Conservation (phyloP, 2,113 vertebrate genomes). For the Salminus brasiliensis region DNA sequence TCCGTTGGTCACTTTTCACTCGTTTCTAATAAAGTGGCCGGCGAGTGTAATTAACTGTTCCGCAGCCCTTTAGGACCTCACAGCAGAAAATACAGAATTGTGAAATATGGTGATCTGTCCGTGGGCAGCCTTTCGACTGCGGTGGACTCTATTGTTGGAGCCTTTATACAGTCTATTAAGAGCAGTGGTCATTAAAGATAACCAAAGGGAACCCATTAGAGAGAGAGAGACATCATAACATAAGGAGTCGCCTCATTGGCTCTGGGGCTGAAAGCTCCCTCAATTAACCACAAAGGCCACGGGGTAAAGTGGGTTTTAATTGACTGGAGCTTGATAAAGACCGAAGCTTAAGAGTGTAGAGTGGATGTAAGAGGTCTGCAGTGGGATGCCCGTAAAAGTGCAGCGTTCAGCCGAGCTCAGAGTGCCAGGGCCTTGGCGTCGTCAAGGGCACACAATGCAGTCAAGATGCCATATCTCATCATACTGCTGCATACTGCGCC, state of each 20-base stretch:
- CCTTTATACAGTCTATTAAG: slow-evolving; percentile 39
- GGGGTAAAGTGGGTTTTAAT: slow-evolving; percentile 42
- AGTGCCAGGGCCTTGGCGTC: neutral
- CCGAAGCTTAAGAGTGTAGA: neutral
- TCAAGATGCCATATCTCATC: too few species aligned
- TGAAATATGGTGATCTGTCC: neutral
- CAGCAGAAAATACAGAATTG: neutral
- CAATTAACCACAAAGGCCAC: slow-evolving; percentile 41
- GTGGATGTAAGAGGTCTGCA: neutral
- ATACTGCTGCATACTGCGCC: too few species aligned
- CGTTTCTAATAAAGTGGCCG: neutral
- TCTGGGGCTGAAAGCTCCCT: slow-evolving; percentile 36
- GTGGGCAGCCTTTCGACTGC: neutral
- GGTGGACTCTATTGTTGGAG: neutral
- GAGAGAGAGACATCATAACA: slow-evolving; percentile 32
- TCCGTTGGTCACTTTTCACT: too few species aligned
- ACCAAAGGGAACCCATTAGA: slow-evolving; percentile 40
- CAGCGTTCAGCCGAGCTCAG: neutral
- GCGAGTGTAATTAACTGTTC: neutral
- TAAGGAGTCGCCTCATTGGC: slow-evolving; percentile 41
- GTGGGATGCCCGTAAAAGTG: neutral
- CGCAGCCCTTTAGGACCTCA: neutral
- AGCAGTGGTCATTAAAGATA: slow-evolving; percentile 43
- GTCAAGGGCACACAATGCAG: neutral
- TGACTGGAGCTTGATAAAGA: slow-evolving; percentile 34